Evolutionary conservation across 2,888 invertebrate species (phyloP).

Genomic region (Eupithecia subfuscata): DNA sequence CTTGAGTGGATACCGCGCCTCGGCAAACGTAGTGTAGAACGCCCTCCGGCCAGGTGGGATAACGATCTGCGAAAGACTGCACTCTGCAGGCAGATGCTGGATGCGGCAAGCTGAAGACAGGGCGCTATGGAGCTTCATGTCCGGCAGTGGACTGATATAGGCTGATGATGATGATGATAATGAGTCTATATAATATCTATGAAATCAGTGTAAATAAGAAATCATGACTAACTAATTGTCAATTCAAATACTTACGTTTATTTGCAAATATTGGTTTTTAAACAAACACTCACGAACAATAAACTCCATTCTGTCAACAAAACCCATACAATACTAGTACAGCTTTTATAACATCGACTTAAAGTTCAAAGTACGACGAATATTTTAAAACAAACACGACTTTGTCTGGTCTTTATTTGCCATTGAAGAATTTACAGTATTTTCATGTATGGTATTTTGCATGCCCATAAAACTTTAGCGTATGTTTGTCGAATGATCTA

Average conservation of each 20-base stretch:
- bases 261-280: conserved; percentile 16
- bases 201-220: neutral
- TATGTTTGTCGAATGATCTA: conserved; percentile 37
- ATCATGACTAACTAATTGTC: neutral
- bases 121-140: no score
- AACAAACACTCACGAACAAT: conserved; percentile 19
- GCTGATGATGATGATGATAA: no score
- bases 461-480: conserved; percentile 49
- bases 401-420: conserved; percentile 38
- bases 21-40: no score
- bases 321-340: neutral
- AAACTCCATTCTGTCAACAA: neutral
- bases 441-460: conserved; percentile 46
- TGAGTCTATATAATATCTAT: neutral
- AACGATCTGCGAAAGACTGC: no score
- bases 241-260: conserved; percentile 6
- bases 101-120: no score
- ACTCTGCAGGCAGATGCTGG: no score
- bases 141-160: no score
- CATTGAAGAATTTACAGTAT: conserved; percentile 50
- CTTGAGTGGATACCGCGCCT: no score
- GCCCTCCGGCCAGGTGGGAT: no score
- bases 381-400: conserved; percentile 41
- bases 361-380: conserved; percentile 14
- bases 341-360: conserved; percentile 10